Evolutionary conservation across 2,113 vertebrate genomes (phyloP).

Genomic region (Proterorhinus semilunaris): DNA sequence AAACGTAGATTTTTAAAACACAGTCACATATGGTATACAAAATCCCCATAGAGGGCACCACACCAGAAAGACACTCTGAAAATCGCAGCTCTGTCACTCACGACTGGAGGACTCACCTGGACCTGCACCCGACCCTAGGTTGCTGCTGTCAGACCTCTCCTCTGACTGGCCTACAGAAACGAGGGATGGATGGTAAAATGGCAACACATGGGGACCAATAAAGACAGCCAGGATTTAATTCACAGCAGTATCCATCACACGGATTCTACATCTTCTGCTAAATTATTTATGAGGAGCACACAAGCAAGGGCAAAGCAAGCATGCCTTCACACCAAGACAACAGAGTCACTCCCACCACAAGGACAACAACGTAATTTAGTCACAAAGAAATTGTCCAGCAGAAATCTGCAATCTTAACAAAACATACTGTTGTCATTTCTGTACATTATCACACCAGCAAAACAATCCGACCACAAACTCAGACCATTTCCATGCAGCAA

Average conservation of each 20-base stretch:
- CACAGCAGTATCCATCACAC: constrained; percentile 34
- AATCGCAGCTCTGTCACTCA: constrained; percentile 31
- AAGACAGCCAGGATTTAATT: constrained; percentile 55
- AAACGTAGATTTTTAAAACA: neutral
- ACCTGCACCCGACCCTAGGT: constrained; percentile 75
- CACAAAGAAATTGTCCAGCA: neutral
- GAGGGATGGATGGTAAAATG: constrained; percentile 74
- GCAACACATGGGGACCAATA: constrained; percentile 54
- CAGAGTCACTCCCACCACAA: constrained; percentile 24
- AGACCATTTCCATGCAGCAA: constrained; percentile 52
- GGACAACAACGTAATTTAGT: constrained; percentile 17
- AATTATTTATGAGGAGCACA: constrained; percentile 18
- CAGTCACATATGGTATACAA: neutral
- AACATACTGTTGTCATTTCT: constrained; percentile 9
- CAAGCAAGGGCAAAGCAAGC: constrained; percentile 57
- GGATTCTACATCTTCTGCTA: neutral
- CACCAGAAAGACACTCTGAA: constrained; percentile 17
- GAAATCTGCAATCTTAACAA: neutral
- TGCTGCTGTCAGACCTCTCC: constrained; percentile 78
- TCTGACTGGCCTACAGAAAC: constrained; percentile 81
- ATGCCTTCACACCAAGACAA: constrained; percentile 36
- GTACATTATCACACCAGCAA: constrained; percentile 28
- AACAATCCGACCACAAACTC: constrained; percentile 19
- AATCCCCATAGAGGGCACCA: neutral
- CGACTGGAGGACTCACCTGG: constrained; percentile 77